These are phyloP conservation scores for Cladopsammia gracilis DNA, from an alignment of 64 coral and sea anemone genomes.

Conservation along the genomic window DNA sequence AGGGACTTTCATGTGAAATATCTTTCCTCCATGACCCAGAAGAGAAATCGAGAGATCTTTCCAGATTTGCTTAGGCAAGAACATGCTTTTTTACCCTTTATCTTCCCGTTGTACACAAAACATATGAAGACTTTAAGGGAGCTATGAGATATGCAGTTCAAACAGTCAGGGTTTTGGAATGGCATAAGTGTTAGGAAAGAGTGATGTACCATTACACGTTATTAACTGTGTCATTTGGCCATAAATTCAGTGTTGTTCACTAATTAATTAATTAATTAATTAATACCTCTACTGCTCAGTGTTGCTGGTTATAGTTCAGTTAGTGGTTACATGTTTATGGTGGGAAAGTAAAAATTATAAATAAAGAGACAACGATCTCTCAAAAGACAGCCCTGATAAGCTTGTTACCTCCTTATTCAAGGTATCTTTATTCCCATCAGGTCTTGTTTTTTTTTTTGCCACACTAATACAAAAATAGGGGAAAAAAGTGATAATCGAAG, in stretches of 20 bases:
- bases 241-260: too few species aligned
- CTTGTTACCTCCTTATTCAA: background rate
- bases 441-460: too few species aligned
- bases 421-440: background rate
- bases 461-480: too few species aligned
- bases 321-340: too few species aligned
- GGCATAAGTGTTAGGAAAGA: background rate
- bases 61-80: constrained; percentile 6
- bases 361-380: too few species aligned
- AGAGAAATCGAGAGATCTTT: background rate
- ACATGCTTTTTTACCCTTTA: background rate
- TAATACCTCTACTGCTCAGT: too few species aligned
- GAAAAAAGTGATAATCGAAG: background rate
- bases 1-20: constrained; percentile 22
- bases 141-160: background rate
- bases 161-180: constrained; percentile 7
- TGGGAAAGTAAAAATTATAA: too few species aligned
- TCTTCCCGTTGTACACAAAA: constrained; percentile 13
- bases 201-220: background rate
- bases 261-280: too few species aligned
- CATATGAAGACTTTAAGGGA: constrained; percentile 6
- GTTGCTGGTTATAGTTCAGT: background rate
- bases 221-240: too few species aligned
- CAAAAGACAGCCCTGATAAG: too few species aligned
- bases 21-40: constrained; percentile 42